Evolutionary conservation across 2,113 vertebrate species (phyloP), one percentile per base, ranked within the genome.

Genomic region (Apaloderma vittatum): DNA sequence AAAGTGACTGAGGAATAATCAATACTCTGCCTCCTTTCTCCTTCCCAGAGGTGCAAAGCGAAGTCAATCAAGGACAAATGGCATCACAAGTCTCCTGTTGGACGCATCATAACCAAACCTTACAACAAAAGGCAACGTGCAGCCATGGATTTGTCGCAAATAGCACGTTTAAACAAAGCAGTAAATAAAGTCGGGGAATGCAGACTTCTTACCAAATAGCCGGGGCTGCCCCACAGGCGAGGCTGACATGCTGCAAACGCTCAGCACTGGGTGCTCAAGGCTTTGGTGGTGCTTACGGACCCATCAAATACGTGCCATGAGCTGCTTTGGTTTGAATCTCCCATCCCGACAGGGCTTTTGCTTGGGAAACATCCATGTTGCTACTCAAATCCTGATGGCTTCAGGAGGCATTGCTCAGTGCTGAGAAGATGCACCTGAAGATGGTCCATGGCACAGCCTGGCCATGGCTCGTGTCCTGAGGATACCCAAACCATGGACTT

Each of bases 271-370:
- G 59, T 29, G 34, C 78, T 51, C 34, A 34, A 46, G 21, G 40
- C 18, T 68, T 9, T 57, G 57, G 16, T 11, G 58, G 43, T 37
- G 73, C 27, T 87, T 23, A 24, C 29, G 59, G 49, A 74, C 36
- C 21, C 61, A 65, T 8, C 22, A 4, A 15, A 23, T 32, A 12
- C 0, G 2, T 59, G 37, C 17, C 2, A 0, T 22, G 63, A 80
- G 34, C 48, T 36, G 46, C 55, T 95, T 59, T 4, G 2, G 24
- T 59, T 91, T 51, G 23, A 34, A 76, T 61, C 20, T 12, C n/a
- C 43, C 6, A 4, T 40, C 37, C 58, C 34, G 70, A n/a, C 2
- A 0, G 0, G 55, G 34, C 40, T 75, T 79, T 71, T 18, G 5
- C 46, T 84, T 48, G 66, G 82, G 66, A 91, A 91, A 68, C 30